Evolutionary conservation across 2,113 vertebrate genomes (phyloP).

Genomic region (Notiomystis cincta): DNA sequence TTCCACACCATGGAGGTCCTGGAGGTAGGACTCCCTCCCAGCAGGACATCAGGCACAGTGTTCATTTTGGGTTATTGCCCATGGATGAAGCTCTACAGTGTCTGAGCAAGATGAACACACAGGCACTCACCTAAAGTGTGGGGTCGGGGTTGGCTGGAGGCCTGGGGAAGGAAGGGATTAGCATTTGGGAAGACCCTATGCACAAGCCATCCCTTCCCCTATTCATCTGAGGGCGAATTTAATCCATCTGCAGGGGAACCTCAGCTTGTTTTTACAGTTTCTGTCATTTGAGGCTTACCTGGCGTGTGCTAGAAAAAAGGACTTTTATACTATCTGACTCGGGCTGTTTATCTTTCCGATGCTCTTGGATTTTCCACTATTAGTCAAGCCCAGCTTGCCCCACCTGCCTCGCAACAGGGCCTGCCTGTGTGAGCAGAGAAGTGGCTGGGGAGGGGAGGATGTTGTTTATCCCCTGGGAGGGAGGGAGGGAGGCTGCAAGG

Average conservation of each 20-base stretch:
- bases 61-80: not conserved
- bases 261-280: slow-evolving; percentile 71
- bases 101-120: not conserved
- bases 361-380: slow-evolving; percentile 74
- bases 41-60: not conserved
- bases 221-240: slow-evolving; percentile 73
- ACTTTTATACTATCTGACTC: slow-evolving; percentile 77
- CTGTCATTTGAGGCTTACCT: slow-evolving; percentile 76
- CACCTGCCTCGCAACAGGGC: slow-evolving; percentile 70
- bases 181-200: slow-evolving; percentile 43
- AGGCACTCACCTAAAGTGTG: not conserved
- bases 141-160: not conserved
- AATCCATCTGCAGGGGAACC: slow-evolving; percentile 66
- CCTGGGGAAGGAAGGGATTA: slow-evolving; percentile 38
- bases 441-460: not conserved
- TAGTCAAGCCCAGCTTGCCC: slow-evolving; percentile 54
- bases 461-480: slow-evolving; percentile 21
- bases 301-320: slow-evolving; percentile 70
- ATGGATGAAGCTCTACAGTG: not conserved
- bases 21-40: not conserved
- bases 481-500: slow-evolving; percentile 24
- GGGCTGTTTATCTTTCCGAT: slow-evolving; percentile 76
- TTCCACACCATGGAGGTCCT: not conserved
- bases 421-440: slow-evolving; percentile 54
- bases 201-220: slow-evolving; percentile 30